Evolutionary conservation across 2,888 invertebrate genomes (phyloP).

Genomic region (Sesia apiformis): DNA sequence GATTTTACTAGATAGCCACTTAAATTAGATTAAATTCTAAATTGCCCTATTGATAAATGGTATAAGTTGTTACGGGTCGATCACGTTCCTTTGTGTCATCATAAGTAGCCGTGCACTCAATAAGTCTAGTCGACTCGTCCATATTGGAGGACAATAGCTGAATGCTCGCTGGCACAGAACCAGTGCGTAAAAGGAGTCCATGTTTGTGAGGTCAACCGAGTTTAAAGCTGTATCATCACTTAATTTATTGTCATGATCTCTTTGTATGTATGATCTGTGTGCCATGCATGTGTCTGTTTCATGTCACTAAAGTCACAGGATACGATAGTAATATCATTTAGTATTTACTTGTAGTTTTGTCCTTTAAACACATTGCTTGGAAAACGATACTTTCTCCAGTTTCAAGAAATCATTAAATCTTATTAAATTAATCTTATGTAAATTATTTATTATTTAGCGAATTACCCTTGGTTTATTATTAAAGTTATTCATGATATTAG

Average conservation of each 20-base stretch:
- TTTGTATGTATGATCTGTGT: conserved; percentile 13
- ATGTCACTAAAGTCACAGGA: too few relatives aligned
- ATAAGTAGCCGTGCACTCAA: conserved; percentile 35
- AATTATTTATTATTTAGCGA: too few relatives aligned
- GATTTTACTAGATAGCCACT: not conserved
- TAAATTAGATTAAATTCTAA: not conserved
- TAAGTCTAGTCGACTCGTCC: conserved; percentile 29
- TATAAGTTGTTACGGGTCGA: not conserved
- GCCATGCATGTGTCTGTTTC: conserved; percentile 7
- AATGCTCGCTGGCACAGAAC: conserved; percentile 16
- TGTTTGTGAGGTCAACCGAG: conserved; percentile 2
- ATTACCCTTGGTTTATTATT: too few relatives aligned
- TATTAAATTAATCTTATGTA: too few relatives aligned
- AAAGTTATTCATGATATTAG: too few relatives aligned
- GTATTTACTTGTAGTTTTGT: too few relatives aligned
- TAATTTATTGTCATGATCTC: conserved; percentile 3
- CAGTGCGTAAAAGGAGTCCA: conserved; percentile 10
- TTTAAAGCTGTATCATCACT: conserved; percentile 5
- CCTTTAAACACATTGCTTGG: too few relatives aligned
- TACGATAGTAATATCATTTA: too few relatives aligned
- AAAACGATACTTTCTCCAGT: too few relatives aligned
- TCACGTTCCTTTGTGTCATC: conserved; percentile 28
- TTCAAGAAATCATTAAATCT: too few relatives aligned
- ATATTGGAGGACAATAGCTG: conserved; percentile 62
- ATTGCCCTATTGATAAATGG: not conserved